Evolutionary conservation across 2,797 vertebrate genomes (phyloP), one percentile per base, ranked within the genome.

Genomic region (Onychomys torridus): DNA sequence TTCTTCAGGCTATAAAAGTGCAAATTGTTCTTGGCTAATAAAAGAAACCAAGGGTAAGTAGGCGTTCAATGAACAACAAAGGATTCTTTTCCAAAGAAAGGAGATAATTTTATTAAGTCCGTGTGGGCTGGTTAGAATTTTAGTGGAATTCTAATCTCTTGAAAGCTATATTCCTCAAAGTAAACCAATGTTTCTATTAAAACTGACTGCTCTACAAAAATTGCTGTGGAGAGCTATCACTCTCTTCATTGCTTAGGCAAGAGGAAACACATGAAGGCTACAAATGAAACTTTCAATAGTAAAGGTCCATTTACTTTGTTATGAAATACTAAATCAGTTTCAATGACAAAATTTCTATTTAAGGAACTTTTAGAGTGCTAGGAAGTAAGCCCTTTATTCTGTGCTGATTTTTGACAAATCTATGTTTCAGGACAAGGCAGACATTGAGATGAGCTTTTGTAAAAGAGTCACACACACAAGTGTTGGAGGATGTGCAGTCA

Each of bases 91-190:
- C 9, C 29, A 86, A 95, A 93, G 61, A 40, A 95, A 93, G 21
- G 17, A 88, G 96, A 77, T 16, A 86, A 65, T 88, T 67, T 55
- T 91, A 75, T 76, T 75, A 96, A 93, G 16, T 77, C 61, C 87
- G 8, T 19, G 73, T 93, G 27, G 82, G 37, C n/a, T 88, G 90
- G 90, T 96, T 93, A 59, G 14, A 29, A 90, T 82, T 92, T 92
- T 96, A 92, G 93, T 86, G 49, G 7, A 43, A 94, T 94, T 93
- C 90, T 63, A 57, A 65, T 89, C 46, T 94, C 85, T 96, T 90
- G 16, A 90, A 93, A 83, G 37, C 32, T 77, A 37, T 69, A 86
- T 83, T 61, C 23, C 73, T 79, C 55, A 93, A 78, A 90, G 90
- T 95, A 89, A 89, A 73, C 23, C 61, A 92, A 73, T 78, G 59